phyloP scores from a whole-genome alignment of 2,888 invertebrate species.

The Parapristionchus giblindavisi region DNA sequence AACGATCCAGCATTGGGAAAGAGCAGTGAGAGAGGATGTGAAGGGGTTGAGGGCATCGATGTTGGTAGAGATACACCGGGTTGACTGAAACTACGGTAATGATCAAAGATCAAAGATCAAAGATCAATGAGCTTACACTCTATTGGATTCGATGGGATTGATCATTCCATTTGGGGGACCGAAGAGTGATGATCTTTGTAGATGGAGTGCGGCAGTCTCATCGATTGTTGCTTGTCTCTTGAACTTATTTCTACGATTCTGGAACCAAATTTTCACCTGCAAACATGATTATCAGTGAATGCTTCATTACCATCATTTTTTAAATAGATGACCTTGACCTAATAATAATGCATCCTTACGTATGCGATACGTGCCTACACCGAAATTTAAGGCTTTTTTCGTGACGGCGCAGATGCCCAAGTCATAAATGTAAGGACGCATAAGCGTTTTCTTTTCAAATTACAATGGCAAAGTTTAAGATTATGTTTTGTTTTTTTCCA shows the following conservation, averaged over 20 bases:
- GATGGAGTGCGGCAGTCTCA: conserved; percentile 39
- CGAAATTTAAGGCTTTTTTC: too few species aligned
- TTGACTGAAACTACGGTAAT: background rate
- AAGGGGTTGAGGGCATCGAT: too few species aligned
- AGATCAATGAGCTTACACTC: too few species aligned
- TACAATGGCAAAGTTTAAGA: too few species aligned
- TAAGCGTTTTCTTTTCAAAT: too few species aligned
- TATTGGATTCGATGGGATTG: background rate
- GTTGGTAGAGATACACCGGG: background rate
- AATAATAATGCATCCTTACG: too few species aligned
- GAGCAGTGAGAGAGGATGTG: background rate
- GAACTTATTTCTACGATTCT: conserved; percentile 66
- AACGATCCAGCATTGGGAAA: background rate
- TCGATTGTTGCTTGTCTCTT: conserved; percentile 56
- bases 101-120: background rate
- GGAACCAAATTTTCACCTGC: conserved; percentile 68
- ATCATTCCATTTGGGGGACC: background rate
- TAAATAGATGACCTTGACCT: too few species aligned
- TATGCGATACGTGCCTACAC: too few species aligned
- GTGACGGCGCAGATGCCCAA: too few species aligned
- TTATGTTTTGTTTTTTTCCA: too few species aligned
- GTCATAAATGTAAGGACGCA: too few species aligned
- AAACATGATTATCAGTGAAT: conserved; percentile 10
- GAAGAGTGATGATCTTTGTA: background rate
- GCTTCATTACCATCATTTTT: too few species aligned